Evolutionary conservation across 2,888 invertebrate genomes (phyloP).

Genomic region (Gari tellinella): DNA sequence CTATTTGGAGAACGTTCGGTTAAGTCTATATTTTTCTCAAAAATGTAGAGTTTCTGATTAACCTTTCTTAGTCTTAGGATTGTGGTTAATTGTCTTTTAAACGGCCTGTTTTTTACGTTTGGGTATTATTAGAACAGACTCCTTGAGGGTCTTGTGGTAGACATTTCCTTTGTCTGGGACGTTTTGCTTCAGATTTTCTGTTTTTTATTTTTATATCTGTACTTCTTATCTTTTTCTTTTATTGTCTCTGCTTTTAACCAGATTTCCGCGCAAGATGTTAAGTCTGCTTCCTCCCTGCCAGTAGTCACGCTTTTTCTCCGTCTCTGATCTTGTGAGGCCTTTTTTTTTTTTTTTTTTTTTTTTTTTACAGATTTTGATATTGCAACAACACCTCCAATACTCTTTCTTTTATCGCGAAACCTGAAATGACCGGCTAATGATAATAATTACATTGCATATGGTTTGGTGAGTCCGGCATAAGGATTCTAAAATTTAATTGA

Average conservation of each 20-base stretch:
- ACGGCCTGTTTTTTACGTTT: too few species aligned
- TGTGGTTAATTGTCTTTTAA: too few species aligned
- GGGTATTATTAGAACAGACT: constrained; percentile 13
- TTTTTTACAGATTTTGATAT: too few species aligned
- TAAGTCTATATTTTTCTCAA: constrained; percentile 18
- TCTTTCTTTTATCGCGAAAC: too few species aligned
- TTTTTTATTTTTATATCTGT: constrained; percentile 1
- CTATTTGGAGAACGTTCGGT: constrained; percentile 17
- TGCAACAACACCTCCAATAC: too few species aligned
- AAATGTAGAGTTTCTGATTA: too few species aligned
- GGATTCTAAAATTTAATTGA: too few species aligned
- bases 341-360: constrained; percentile 16
- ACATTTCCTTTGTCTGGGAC: constrained; percentile 6
- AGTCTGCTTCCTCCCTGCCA: constrained; percentile 24
- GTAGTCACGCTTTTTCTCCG: constrained; percentile 28
- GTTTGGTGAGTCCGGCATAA: too few species aligned
- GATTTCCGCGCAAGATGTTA: constrained; percentile 12
- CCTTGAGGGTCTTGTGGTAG: constrained; percentile 17
- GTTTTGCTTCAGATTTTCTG: constrained; percentile 5
- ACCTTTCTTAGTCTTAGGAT: too few species aligned
- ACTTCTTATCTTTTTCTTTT: neutral
- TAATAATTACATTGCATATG: too few species aligned
- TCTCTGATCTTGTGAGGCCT: constrained; percentile 34
- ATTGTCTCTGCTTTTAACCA: constrained; percentile 14
- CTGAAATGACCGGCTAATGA: too few species aligned